Conservation (phyloP, 2,797 vertebrate genomes). For the Acanthopagrus latus region DNA sequence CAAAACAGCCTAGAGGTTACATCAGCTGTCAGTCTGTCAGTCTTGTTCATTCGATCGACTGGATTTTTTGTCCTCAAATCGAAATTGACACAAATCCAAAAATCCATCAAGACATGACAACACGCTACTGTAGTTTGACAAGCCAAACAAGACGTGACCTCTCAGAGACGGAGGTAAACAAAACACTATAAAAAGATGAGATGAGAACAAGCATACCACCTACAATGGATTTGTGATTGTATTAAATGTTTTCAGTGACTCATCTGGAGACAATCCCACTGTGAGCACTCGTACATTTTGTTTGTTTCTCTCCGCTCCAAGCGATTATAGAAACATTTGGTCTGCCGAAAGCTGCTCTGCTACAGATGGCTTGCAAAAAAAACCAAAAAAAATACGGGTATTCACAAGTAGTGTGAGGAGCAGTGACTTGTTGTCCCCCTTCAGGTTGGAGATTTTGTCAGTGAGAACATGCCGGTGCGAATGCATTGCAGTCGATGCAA, state of each 20-base stretch:
- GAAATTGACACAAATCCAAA: slow-evolving; percentile 21
- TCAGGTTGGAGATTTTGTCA: slow-evolving; percentile 15
- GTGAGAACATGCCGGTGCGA: slow-evolving; percentile 7
- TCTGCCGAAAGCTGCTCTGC: neutral
- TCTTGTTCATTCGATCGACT: slow-evolving; percentile 13
- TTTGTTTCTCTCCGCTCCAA: slow-evolving; percentile 32
- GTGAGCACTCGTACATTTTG: neutral
- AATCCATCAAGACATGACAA: slow-evolving; percentile 20
- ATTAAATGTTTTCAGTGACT: slow-evolving; percentile 31
- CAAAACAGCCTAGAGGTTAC: slow-evolving; percentile 39
- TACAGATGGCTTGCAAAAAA: neutral
- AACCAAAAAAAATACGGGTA: neutral
- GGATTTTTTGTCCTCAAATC: slow-evolving; percentile 13
- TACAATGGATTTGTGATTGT: slow-evolving; percentile 14
- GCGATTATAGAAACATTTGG: neutral
- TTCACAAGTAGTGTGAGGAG: neutral
- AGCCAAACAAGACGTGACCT: neutral
- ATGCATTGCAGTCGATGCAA: slow-evolving; percentile 24
- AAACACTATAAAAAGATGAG: slow-evolving; percentile 21
- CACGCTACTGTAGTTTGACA: neutral
- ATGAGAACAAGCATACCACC: slow-evolving; percentile 12
- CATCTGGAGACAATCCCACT: slow-evolving; percentile 35
- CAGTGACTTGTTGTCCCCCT: slow-evolving; percentile 1
- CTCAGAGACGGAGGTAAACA: slow-evolving; percentile 6
- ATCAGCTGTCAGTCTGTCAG: slow-evolving; percentile 41